Conservation (phyloP, 2,797 vertebrate species). For the Anabacerthia variegaticeps region DNA sequence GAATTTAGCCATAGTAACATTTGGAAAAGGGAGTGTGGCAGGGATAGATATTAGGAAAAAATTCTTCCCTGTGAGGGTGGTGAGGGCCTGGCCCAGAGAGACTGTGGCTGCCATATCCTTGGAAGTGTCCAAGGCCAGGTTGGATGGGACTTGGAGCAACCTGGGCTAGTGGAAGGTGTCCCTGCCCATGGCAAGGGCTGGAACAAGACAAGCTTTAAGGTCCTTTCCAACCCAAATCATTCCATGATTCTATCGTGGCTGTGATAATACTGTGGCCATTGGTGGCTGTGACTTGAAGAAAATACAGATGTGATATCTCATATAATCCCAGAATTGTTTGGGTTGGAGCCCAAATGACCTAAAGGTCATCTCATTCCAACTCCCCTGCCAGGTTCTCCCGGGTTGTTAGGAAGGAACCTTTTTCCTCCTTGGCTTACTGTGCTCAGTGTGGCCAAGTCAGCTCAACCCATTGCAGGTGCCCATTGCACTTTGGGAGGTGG, state of each 20-base stretch:
- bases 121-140: background rate
- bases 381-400: background rate
- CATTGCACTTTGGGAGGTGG: background rate
- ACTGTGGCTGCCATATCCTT: background rate
- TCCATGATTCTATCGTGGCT: background rate
- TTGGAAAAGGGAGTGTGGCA: background rate
- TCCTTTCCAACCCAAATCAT: background rate
- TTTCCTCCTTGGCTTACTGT: rapidly evolving
- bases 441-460: background rate
- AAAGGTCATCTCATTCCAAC: background rate
- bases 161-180: background rate
- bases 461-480: background rate
- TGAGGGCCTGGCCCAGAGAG: background rate
- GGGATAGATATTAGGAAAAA: background rate
- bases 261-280: rapidly evolving
- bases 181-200: background rate
- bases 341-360: background rate
- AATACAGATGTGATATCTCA: background rate
- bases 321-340: too few relatives aligned
- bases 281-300: background rate
- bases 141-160: background rate
- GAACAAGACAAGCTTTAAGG: rapidly evolving
- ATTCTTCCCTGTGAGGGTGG: background rate
- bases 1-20: background rate
- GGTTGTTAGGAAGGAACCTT: background rate